These are phyloP conservation scores for Oryctolagus cuniculus DNA, from an alignment of 2,113 vertebrate genomes.

Conservation along the genomic window mOryCun1.1 NC_091441.1:17881001-17881500, in stretches of 20 bases:
- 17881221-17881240: background rate
- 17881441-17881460: background rate
- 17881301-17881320: background rate
- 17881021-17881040: background rate
- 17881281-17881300: background rate
- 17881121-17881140: background rate
- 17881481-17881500: background rate
- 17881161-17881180: background rate
- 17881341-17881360: background rate
- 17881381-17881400: background rate
- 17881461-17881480: background rate
- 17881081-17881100: background rate
- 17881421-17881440: constrained; percentile 6
- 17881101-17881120: background rate
- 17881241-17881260: background rate
- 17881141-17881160: background rate
- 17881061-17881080: background rate
- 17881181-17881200: constrained; percentile 18
- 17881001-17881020: background rate
- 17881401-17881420: background rate
- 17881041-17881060: background rate
- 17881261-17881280: background rate
- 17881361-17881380: fast-evolving
- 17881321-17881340: background rate
- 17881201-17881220: background rate